These are phyloP conservation scores for Carassius gibelio DNA, from an alignment of 2,113 vertebrate species.

Conservation along the genomic window DNA sequence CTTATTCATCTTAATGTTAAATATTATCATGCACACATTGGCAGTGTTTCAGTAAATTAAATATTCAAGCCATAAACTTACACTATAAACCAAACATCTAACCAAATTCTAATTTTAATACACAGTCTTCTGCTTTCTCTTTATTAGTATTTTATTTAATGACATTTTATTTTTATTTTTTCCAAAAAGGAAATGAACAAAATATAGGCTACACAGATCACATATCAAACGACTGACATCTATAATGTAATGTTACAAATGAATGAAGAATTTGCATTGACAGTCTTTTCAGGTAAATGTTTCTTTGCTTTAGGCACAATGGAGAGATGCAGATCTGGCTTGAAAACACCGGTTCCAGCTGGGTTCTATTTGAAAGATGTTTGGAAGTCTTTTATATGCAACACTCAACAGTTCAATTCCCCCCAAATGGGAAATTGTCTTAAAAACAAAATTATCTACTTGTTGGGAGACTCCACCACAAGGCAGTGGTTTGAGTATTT, in stretches of 20 bases:
- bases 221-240: background rate
- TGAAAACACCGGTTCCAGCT: conserved; percentile 10
- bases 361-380: conserved; percentile 10
- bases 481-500: conserved; percentile 30
- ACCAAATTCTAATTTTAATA: background rate
- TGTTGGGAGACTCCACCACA: conserved; percentile 15
- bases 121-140: no score
- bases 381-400: background rate
- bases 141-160: background rate
- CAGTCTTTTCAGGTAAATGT: background rate
- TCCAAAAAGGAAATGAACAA: background rate
- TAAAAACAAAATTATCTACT: background rate
- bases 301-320: background rate
- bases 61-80: no score
- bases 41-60: no score
- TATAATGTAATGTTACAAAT: background rate
- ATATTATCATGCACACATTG: no score
- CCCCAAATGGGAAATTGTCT: background rate
- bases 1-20: no score
- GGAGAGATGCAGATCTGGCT: conserved; percentile 24
- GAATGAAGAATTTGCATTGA: background rate
- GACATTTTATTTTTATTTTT: background rate
- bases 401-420: no score
- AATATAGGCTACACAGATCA: background rate
- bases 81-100: background rate